phyloP scores from a whole-genome alignment of 2,888 invertebrate genomes.

The Hedychridium roseum region DNA sequence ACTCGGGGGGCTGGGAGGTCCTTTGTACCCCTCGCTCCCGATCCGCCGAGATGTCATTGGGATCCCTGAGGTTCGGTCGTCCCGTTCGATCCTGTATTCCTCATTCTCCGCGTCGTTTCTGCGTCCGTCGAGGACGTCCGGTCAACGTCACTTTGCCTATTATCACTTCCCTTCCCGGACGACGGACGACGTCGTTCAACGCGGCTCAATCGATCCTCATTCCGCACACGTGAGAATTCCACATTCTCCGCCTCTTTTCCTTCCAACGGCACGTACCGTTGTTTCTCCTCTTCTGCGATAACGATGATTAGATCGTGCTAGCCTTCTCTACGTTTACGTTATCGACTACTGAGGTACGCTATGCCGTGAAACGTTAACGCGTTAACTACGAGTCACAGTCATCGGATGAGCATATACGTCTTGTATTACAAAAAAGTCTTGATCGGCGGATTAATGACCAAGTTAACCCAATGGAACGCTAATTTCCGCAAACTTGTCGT shows the following conservation, averaged over 20 bases:
- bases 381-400: constrained; percentile 52
- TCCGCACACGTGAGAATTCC: neutral
- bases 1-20: constrained; percentile 57
- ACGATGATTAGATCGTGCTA: too few species aligned
- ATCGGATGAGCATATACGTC: constrained; percentile 47
- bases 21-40: constrained; percentile 57
- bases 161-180: constrained; percentile 3
- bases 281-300: too few species aligned
- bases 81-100: constrained; percentile 25
- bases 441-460: too few species aligned
- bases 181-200: neutral
- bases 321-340: neutral
- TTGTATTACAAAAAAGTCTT: constrained; percentile 6
- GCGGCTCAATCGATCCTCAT: neutral
- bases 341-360: neutral
- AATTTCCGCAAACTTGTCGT: too few species aligned
- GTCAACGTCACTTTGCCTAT: constrained; percentile 4
- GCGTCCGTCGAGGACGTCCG: constrained; percentile 4
- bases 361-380: neutral
- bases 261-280: constrained; percentile 1
- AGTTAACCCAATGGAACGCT: too few species aligned
- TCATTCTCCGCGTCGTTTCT: constrained; percentile 15
- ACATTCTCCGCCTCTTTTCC: neutral
- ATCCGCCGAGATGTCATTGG: constrained; percentile 61
- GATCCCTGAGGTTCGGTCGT: constrained; percentile 35